A percentile compares a stretch with the other conserved stretches of the same genome.
phyloP scores from a whole-genome alignment of 2,113 vertebrate genomes.

The Cyphomyrus discorhynchus region DNA sequence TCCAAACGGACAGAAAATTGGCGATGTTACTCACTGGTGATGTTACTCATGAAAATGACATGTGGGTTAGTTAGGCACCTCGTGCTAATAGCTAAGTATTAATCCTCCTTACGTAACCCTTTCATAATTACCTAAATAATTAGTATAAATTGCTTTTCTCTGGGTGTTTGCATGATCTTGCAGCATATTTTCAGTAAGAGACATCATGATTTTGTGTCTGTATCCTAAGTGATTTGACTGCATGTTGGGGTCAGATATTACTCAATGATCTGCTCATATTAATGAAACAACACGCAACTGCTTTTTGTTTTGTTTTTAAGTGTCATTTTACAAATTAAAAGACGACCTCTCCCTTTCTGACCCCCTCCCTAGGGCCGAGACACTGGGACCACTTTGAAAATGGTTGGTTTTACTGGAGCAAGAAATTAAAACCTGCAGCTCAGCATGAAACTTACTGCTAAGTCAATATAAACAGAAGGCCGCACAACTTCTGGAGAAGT shows the following conservation, averaged over 20 bases:
- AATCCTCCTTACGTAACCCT: not conserved
- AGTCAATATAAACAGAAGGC: not conserved
- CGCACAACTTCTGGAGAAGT: not conserved
- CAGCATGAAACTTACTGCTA: not conserved
- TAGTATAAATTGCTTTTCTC: not conserved
- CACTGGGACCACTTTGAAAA: not conserved
- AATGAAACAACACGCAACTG: not conserved
- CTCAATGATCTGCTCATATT: not conserved
- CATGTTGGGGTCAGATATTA: not conserved
- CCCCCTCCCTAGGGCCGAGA: not conserved
- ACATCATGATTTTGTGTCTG: not conserved
- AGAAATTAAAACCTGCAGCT: not conserved
- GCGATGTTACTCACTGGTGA: not conserved
- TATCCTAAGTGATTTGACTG: not conserved
- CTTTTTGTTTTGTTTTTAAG: not conserved
- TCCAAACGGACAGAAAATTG: not conserved
- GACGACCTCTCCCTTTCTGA: not conserved
- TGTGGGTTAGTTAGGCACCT: not conserved
- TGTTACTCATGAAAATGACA: not conserved
- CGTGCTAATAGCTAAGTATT: not conserved
- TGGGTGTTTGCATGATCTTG: not conserved
- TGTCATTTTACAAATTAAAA: not conserved
- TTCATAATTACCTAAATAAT: not conserved
- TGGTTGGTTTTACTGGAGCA: not conserved
- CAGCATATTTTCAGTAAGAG: not conserved